These are phyloP conservation scores for Acronicta alni DNA, from an alignment of 2,888 invertebrate genomes.

Conservation along the genomic window DNA sequence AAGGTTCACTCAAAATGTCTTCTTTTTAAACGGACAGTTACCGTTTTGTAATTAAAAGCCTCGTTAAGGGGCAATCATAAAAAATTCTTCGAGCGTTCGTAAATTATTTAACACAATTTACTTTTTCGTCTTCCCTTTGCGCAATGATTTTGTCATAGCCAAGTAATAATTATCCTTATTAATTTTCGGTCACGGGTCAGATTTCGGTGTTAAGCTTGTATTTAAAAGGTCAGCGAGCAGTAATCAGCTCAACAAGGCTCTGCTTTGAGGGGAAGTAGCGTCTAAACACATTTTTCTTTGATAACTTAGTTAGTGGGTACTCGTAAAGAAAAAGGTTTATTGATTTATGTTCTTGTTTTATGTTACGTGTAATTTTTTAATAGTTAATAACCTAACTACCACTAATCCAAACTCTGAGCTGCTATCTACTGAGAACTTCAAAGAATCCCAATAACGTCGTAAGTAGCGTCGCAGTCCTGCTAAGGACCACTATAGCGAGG, in stretches of 20 bases:
- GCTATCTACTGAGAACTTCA: too few species aligned
- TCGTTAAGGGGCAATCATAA: conserved; percentile 39
- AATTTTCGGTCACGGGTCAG: conserved; percentile 66
- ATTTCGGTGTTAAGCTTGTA: conserved; percentile 67
- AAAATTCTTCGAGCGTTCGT: conserved; percentile 32
- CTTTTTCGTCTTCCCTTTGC: conserved; percentile 28
- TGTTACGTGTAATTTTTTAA: too few species aligned
- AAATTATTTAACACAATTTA: conserved; percentile 43
- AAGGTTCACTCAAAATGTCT: too few species aligned
- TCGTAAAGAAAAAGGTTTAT: conserved; percentile 38
- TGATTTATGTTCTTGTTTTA: conserved; percentile 27
- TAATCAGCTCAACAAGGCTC: conserved; percentile 71
- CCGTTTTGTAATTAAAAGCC: conserved; percentile 11
- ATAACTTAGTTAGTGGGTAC: conserved; percentile 48
- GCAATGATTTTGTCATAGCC: conserved; percentile 47
- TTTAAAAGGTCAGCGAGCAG: conserved; percentile 70
- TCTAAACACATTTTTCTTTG: conserved; percentile 51
- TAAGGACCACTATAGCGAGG: too few species aligned
- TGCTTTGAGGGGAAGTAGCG: conserved; percentile 55
- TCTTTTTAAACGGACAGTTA: conserved; percentile 12
- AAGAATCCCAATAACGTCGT: too few species aligned
- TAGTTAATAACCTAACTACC: too few species aligned
- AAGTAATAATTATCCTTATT: conserved; percentile 66
- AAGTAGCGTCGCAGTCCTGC: too few species aligned
- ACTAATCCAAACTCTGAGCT: too few species aligned